Conservation (phyloP, 2,113 vertebrate genomes). For the Thoracochromis brauschi region DNA sequence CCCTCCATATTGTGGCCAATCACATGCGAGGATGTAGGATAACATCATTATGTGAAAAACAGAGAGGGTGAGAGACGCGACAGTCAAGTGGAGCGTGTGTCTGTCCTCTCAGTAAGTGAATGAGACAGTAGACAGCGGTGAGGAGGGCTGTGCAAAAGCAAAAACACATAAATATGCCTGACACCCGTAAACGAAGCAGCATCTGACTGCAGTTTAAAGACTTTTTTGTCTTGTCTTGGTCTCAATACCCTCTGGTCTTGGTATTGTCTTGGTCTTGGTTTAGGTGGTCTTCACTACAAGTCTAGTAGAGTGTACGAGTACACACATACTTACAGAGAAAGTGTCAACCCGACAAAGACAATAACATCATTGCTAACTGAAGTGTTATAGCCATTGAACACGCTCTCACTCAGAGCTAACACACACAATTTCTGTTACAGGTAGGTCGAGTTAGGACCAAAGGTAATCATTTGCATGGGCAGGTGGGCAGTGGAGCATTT, state of each 20-base stretch:
- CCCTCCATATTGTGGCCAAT: not conserved
- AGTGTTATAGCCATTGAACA: not conserved
- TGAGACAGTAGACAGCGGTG: not conserved
- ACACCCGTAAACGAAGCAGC: not conserved
- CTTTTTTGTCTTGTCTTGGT: not conserved
- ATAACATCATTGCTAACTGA: not conserved
- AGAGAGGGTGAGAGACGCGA: not conserved
- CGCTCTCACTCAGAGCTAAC: not conserved
- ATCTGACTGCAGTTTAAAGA: not conserved
- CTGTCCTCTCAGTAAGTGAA: not conserved
- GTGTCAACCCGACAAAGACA: not conserved
- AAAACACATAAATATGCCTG: not conserved
- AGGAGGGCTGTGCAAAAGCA: not conserved
- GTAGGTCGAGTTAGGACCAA: not conserved
- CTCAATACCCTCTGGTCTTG: not conserved
- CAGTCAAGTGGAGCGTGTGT: fast-evolving
- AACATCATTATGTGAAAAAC: not conserved
- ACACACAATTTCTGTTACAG: not conserved
- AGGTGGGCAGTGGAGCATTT: not conserved
- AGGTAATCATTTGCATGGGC: not conserved
- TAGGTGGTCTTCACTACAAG: not conserved
- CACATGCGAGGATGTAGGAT: not conserved
- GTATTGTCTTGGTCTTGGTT: not conserved
- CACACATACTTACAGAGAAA: not conserved
- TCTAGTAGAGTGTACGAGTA: not conserved